A percentile compares a stretch with the other conserved stretches of the same genome.
phyloP scores from a whole-genome alignment of 2,888 invertebrate species.

The Lycia hirtaria region DNA sequence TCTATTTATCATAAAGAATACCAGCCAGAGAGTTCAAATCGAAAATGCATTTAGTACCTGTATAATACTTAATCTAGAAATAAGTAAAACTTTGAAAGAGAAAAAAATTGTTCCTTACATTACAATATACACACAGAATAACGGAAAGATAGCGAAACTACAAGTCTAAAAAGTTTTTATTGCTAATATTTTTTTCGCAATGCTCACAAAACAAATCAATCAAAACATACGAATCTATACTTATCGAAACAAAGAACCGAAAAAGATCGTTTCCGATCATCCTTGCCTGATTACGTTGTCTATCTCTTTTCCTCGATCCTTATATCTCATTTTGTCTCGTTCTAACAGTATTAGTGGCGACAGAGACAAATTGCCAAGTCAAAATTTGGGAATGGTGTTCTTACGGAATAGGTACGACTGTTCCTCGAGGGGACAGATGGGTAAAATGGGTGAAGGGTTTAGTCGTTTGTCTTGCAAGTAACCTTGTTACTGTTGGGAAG shows the following conservation, averaged over 20 bases:
- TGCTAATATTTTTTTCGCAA: background rate
- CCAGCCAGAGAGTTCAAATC: too few species aligned
- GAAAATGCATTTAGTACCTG: too few species aligned
- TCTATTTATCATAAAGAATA: too few species aligned
- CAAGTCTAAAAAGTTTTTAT: too few species aligned
- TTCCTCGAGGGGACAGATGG: conserved; percentile 11
- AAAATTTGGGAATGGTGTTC: conserved; percentile 26
- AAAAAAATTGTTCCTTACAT: too few species aligned
- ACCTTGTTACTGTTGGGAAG: conserved; percentile 4
- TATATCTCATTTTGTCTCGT: background rate
- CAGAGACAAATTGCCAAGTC: conserved; percentile 30
- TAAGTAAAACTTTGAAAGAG: too few species aligned
- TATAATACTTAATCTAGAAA: too few species aligned
- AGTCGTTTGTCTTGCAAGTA: conserved; percentile 17
- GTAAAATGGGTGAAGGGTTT: background rate
- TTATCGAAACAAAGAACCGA: conserved; percentile 27
- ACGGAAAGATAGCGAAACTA: too few species aligned
- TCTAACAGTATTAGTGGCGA: conserved; percentile 30
- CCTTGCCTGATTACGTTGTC: conserved; percentile 23
- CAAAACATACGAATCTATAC: conserved; percentile 18
- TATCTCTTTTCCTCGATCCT: background rate
- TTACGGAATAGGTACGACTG: conserved; percentile 12
- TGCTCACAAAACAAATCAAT: conserved; percentile 6
- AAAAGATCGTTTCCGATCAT: conserved; percentile 33
- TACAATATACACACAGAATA: too few species aligned